Conservation (phyloP, 2,888 invertebrate species). For the Gastracanthus pulcherrimus region DNA sequence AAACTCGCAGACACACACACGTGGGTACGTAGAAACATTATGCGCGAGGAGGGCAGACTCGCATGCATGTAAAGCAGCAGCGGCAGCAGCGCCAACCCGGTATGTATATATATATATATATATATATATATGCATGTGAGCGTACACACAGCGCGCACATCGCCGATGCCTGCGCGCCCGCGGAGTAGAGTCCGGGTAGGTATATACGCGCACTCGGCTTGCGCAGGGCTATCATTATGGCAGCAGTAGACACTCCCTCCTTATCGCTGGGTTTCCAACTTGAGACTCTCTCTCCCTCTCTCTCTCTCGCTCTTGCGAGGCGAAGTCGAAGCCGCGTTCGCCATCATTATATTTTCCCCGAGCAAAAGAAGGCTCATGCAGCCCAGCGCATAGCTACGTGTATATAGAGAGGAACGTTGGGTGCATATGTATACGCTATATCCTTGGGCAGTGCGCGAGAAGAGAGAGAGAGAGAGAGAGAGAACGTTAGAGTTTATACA, state of each 20-base stretch:
- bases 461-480: slow-evolving; percentile 44
- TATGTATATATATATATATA: neutral
- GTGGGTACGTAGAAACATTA: slow-evolving; percentile 46
- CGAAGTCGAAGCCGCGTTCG: slow-evolving; percentile 66
- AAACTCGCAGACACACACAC: no score
- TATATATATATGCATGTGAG: neutral
- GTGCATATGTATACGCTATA: no score
- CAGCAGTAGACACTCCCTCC: slow-evolving; percentile 77
- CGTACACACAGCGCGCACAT: neutral
- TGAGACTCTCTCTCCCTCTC: no score
- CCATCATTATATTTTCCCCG: slow-evolving; percentile 75
- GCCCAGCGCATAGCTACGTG: no score
- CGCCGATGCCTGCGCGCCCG: no score
- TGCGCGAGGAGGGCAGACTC: slow-evolving; percentile 35
- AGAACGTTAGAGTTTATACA: no score
- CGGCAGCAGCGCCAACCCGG: neutral
- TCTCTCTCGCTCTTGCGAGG: slow-evolving; percentile 13
- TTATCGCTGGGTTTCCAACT: slow-evolving; percentile 76
- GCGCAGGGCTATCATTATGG: slow-evolving; percentile 75
- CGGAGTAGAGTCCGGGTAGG: neutral
- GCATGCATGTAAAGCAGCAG: slow-evolving; percentile 53
- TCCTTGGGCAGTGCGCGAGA: no score
- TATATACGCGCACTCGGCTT: neutral
- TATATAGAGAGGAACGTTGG: neutral
- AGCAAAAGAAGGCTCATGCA: slow-evolving; percentile 69